phyloP scores from a whole-genome alignment of 2,797 vertebrate species.

The Enteromius argenteus region DNA sequence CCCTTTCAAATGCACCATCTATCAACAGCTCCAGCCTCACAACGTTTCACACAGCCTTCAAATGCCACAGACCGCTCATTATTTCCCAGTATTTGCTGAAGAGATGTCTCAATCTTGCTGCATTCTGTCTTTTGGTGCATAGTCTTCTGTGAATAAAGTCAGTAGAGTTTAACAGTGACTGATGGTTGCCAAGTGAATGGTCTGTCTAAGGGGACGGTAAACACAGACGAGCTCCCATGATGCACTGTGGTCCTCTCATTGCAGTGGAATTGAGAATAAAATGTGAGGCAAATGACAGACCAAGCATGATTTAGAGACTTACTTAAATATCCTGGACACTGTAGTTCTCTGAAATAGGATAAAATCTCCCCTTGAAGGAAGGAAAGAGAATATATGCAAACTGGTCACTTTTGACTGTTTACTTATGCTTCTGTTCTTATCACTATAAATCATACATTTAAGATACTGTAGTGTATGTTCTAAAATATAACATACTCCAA shows the following conservation, averaged over 20 bases:
- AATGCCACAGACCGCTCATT: not conserved
- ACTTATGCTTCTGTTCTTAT: not conserved
- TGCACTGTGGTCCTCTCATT: conserved; percentile 3
- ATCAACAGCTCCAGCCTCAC: conserved; percentile 20
- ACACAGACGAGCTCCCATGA: conserved; percentile 5
- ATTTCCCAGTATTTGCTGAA: not conserved
- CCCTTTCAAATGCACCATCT: not conserved
- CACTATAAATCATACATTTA: not conserved
- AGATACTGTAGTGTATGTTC: not conserved
- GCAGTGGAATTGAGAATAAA: conserved; percentile 28
- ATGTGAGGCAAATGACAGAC: conserved; percentile 12
- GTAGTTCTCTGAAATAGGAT: conserved; percentile 17
- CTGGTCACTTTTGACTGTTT: not conserved
- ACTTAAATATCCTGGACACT: not conserved
- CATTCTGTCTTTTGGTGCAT: conserved; percentile 18
- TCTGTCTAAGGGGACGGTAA: conserved; percentile 4
- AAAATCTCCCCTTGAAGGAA: not conserved
- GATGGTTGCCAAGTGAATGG: conserved; percentile 40
- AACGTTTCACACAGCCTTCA: not conserved
- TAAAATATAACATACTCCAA: too few species aligned
- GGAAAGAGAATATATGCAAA: not conserved
- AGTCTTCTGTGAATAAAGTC: conserved; percentile 35
- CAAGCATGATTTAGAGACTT: conserved; percentile 11
- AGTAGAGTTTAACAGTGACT: conserved; percentile 43
- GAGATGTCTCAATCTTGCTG: not conserved